These are phyloP conservation scores for Sebastes goodei DNA, from an alignment of 2,797 vertebrate genomes.

Conservation along the genomic window DNA sequence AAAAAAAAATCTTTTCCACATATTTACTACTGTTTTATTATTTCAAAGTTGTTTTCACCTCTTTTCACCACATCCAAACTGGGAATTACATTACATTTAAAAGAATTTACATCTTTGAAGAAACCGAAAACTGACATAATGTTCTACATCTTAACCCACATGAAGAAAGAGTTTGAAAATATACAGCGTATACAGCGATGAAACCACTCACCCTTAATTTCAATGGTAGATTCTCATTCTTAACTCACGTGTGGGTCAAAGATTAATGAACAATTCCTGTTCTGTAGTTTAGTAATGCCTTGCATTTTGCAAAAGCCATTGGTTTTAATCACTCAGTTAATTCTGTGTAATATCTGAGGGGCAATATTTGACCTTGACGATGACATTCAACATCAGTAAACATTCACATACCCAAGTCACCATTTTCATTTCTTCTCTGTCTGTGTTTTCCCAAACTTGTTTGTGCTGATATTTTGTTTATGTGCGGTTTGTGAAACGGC, in stretches of 20 bases:
- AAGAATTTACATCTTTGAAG: too few species aligned
- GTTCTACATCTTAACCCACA: too few species aligned
- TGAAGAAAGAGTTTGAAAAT: too few species aligned
- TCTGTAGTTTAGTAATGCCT: neutral
- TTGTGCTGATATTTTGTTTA: conserved; percentile 60
- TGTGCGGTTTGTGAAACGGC: conserved; percentile 58
- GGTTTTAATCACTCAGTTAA: neutral
- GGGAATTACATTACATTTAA: too few species aligned
- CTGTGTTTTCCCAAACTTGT: conserved; percentile 35
- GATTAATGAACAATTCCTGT: neutral
- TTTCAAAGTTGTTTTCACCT: too few species aligned
- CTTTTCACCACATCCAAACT: fast-evolving
- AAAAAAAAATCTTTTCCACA: fast-evolving
- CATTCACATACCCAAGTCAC: neutral
- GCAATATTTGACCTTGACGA: neutral
- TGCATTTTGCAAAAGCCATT: neutral
- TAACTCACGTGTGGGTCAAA: neutral
- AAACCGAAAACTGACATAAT: too few species aligned
- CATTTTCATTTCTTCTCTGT: neutral
- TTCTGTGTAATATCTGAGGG: neutral
- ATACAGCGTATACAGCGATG: too few species aligned
- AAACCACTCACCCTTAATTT: too few species aligned
- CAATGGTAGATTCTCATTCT: neutral
- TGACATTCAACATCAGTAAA: neutral
- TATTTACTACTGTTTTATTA: too few species aligned